These are phyloP conservation scores for Lithobates pipiens DNA, from an alignment of 2,797 vertebrate genomes.

Conservation along the genomic window DNA sequence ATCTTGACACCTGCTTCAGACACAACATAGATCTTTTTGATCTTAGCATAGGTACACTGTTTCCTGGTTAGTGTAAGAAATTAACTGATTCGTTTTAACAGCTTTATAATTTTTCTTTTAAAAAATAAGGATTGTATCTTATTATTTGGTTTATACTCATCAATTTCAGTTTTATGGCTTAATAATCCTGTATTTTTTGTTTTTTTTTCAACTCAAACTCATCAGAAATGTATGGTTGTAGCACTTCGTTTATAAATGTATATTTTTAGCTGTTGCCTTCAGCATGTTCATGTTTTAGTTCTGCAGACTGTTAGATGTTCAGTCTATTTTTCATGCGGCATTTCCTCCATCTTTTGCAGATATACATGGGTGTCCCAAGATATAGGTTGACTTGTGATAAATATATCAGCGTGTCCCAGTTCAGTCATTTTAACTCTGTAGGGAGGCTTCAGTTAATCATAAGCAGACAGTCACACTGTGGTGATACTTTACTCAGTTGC, in stretches of 20 bases:
- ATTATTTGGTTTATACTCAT: background rate
- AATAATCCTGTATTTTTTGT: background rate
- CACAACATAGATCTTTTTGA: no score
- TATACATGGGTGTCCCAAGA: constrained; percentile 42
- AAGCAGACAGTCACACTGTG: constrained; percentile 24
- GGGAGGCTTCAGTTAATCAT: constrained; percentile 51
- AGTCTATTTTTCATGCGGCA: constrained; percentile 9
- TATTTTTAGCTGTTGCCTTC: constrained; percentile 45
- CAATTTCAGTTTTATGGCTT: background rate
- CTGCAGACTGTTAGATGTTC: constrained; percentile 25
- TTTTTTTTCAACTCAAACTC: background rate
- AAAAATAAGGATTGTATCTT: no score
- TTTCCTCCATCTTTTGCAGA: constrained; percentile 30
- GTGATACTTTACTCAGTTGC: background rate
- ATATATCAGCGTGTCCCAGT: constrained; percentile 56
- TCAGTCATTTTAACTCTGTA: constrained; percentile 56
- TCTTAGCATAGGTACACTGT: no score
- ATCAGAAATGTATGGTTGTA: background rate
- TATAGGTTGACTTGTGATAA: constrained; percentile 49
- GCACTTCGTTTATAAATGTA: constrained; percentile 20
- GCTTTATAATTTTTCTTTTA: no score
- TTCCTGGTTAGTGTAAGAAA: no score
- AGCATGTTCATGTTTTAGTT: constrained; percentile 40
- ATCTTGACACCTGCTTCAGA: no score
- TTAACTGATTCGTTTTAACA: no score